A percentile compares a stretch with the other conserved stretches of the same genome.
phyloP scores from a whole-genome alignment of 37 sponge, comb jelly and placozoan species.

The Lycopodina hypogea region DNA sequence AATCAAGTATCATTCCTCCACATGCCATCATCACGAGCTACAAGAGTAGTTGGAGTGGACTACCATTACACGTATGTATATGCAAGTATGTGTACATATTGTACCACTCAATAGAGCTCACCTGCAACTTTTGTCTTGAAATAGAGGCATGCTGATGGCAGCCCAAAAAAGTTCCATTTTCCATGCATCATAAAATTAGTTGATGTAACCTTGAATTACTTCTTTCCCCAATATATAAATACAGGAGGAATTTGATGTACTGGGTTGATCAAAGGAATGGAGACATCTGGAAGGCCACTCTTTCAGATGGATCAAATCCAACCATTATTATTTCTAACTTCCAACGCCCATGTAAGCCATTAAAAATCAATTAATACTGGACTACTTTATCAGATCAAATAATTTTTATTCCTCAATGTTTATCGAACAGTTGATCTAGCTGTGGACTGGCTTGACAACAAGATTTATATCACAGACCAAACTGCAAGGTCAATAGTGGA shows the following conservation, averaged over 20 bases:
- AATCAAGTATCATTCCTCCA: not conserved
- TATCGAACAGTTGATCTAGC: conserved; percentile 28
- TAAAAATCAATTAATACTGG: too few species aligned
- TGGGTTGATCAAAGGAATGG: not conserved
- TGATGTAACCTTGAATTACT: too few species aligned
- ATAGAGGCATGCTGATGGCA: too few species aligned
- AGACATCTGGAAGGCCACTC: not conserved
- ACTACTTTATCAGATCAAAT: not conserved
- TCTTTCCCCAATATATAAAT: too few species aligned
- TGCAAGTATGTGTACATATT: too few species aligned
- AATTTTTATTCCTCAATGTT: not conserved
- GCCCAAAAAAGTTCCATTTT: too few species aligned
- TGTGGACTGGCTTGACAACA: conserved; percentile 51
- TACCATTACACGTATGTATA: conserved; percentile 1
- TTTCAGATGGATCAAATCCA: conserved; percentile 8
- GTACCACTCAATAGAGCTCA: too few species aligned
- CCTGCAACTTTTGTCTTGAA: too few species aligned
- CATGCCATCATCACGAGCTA: not conserved
- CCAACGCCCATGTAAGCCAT: not conserved
- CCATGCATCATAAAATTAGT: too few species aligned
- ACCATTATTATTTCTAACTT: not conserved
- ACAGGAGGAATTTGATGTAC: conserved; percentile 7
- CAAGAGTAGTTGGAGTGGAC: not conserved
- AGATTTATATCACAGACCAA: conserved; percentile 27
- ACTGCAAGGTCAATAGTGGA: conserved; percentile 4